These are phyloP conservation scores for Plectrocnemia conspersa DNA, from an alignment of 1,140 invertebrate genomes.

Conservation along the genomic window DNA sequence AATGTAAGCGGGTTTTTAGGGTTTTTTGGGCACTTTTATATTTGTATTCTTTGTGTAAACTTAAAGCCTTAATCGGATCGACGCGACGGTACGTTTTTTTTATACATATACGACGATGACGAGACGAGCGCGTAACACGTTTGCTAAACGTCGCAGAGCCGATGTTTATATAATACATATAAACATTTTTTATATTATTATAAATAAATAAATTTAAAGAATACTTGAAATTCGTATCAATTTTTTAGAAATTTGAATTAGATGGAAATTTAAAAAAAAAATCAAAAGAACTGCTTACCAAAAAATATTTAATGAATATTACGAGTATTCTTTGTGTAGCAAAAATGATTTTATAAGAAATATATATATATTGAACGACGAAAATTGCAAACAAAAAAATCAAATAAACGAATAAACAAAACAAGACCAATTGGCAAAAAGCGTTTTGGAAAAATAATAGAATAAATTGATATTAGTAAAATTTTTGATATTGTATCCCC, in stretches of 20 bases:
- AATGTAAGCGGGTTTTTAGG: constrained; percentile 21
- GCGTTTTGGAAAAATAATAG: constrained; percentile 8
- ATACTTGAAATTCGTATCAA: constrained; percentile 24
- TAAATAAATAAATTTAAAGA: no score
- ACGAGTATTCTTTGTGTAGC: constrained; percentile 9
- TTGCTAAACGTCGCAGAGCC: neutral
- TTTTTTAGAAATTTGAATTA: constrained; percentile 17
- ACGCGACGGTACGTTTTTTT: neutral
- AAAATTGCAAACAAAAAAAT: constrained; percentile 4
- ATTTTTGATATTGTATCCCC: constrained; percentile 23
- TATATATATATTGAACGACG: constrained; percentile 21
- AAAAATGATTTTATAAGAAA: constrained; percentile 19
- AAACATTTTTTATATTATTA: neutral
- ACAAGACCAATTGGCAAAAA: constrained; percentile 26
- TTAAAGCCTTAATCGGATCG: constrained; percentile 14
- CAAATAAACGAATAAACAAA: constrained; percentile 1
- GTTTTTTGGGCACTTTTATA: constrained; percentile 25
- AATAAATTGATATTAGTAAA: constrained; percentile 20
- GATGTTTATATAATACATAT: neutral
- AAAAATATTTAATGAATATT: constrained; percentile 16
- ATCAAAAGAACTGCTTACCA: constrained; percentile 25
- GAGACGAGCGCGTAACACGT: neutral
- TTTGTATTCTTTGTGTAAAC: constrained; percentile 18
- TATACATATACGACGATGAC: neutral
- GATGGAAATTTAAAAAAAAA: constrained; percentile 13